Evolutionary conservation across 2,888 invertebrate species (phyloP).

Genomic region (Colletes collaris): DNA sequence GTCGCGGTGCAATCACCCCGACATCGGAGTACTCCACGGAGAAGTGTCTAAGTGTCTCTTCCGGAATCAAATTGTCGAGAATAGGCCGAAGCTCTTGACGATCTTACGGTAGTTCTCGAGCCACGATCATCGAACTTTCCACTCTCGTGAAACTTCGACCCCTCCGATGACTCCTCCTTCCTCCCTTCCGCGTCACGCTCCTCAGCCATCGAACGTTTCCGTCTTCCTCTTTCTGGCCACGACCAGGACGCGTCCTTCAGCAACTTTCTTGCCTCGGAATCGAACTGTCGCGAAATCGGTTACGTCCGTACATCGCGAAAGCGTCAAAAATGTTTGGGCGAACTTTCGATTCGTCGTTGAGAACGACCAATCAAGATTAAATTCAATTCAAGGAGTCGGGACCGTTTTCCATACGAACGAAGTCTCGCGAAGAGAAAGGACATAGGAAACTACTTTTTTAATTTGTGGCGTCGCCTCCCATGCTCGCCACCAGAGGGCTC

Average conservation of each 20-base stretch:
- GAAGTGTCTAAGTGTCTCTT: slow-evolving; percentile 59
- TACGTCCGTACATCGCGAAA: slow-evolving; percentile 34
- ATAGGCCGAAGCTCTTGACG: slow-evolving; percentile 64
- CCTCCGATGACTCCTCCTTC: slow-evolving; percentile 27
- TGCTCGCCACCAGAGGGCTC: no score
- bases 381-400: no score
- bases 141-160: slow-evolving; percentile 63
- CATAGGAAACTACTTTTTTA: no score
- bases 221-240: slow-evolving; percentile 8
- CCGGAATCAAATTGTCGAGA: slow-evolving; percentile 66
- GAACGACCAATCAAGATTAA: no score
- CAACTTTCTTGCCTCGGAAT: slow-evolving; percentile 65
- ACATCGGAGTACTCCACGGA: slow-evolving; percentile 41
- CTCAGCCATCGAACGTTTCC: slow-evolving; percentile 18
- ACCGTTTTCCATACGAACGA: no score
- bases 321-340: slow-evolving; percentile 53
- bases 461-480: no score
- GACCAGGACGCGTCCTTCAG: slow-evolving; percentile 33
- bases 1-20: slow-evolving; percentile 50
- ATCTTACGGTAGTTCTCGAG: slow-evolving; percentile 61
- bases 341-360: slow-evolving; percentile 29
- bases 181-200: slow-evolving; percentile 29
- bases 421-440: no score
- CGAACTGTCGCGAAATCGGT: slow-evolving; percentile 68
- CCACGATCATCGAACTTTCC: slow-evolving; percentile 69